Percentiles rank a stretch among this genome's conserved stretches.
phyloP scores from a whole-genome alignment of 1,140 invertebrate species.

The Mamestra configurata region DNA sequence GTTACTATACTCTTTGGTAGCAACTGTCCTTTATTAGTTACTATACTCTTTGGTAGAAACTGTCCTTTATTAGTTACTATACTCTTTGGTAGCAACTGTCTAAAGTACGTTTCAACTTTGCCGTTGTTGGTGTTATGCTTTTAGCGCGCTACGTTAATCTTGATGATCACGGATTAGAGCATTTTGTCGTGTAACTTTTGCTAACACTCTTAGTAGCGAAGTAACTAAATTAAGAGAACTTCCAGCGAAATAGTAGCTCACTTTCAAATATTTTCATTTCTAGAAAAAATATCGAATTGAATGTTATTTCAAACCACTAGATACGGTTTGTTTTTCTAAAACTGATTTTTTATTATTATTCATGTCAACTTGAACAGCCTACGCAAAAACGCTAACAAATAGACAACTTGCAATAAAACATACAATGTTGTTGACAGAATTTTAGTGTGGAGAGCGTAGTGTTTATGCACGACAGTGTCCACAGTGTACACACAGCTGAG shows the following conservation, averaged over 20 bases:
- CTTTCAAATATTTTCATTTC: no score
- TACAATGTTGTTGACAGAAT: not conserved
- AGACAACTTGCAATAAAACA: not conserved
- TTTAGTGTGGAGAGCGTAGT: not conserved
- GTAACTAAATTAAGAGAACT: not conserved
- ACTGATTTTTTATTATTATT: not conserved
- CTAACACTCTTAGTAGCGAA: not conserved
- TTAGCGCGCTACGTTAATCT: not conserved
- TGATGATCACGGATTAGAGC: not conserved
- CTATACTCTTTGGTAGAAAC: no score
- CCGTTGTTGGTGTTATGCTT: constrained; percentile 2
- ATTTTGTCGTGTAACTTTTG: not conserved
- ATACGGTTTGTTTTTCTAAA: not conserved
- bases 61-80: no score
- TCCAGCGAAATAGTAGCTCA: no score
- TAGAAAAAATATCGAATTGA: no score
- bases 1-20: no score
- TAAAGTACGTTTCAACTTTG: not conserved
- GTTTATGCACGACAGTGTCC: not conserved
- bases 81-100: no score
- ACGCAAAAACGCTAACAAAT: not conserved
- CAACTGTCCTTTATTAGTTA: no score
- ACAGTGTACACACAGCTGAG: not conserved
- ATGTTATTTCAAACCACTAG: no score
- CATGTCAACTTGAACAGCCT: not conserved